These are phyloP conservation scores for Stomatorhinus walkeri DNA, from an alignment of 2,797 vertebrate genomes.

Conservation along the genomic window DNA sequence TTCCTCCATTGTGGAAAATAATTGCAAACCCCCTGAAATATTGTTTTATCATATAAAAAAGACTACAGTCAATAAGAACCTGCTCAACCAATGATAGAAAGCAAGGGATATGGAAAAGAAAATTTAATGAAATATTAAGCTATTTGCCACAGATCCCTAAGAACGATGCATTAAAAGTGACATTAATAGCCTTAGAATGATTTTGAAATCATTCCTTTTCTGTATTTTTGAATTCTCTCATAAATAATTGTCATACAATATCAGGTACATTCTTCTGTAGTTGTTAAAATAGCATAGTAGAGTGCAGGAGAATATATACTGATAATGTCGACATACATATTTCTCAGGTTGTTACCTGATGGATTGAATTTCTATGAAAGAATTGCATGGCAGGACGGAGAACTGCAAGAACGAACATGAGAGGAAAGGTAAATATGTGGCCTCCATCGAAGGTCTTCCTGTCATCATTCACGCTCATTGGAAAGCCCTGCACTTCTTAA, in stretches of 20 bases:
- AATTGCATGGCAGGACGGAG: background rate
- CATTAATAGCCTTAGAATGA: conserved; percentile 39
- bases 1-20: background rate
- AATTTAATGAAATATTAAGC: background rate
- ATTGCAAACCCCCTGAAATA: background rate
- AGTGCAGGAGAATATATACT: background rate
- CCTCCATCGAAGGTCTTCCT: background rate
- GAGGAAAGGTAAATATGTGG: background rate
- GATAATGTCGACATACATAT: background rate
- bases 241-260: conserved; percentile 42
- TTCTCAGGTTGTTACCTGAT: background rate
- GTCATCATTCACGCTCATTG: background rate
- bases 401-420: background rate
- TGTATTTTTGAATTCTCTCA: conserved; percentile 22
- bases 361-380: background rate
- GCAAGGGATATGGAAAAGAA: conserved; percentile 52
- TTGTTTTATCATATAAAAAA: background rate
- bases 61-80: background rate
- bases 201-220: conserved; percentile 28
- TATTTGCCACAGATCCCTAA: conserved; percentile 36
- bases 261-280: background rate
- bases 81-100: conserved; percentile 32
- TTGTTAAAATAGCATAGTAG: background rate
- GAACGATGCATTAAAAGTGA: conserved; percentile 54
- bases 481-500: background rate